Evolutionary conservation across 2,113 vertebrate species (phyloP).

Genomic region (Canis aureus): DNA sequence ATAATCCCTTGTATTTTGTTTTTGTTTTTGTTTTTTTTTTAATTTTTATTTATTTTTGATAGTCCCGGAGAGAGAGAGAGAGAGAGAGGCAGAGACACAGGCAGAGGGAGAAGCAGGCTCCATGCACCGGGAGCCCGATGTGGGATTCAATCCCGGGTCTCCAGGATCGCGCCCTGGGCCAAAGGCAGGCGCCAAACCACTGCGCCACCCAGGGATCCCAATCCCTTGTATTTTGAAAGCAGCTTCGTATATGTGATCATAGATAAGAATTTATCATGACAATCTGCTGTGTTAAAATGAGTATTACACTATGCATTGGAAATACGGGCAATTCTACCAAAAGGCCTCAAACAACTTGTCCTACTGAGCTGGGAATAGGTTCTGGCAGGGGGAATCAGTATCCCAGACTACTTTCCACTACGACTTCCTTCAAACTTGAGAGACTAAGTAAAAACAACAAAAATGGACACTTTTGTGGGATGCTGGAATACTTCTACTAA

Average conservation of each 20-base stretch:
- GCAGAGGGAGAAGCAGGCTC: too few species aligned
- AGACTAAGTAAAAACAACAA: not conserved
- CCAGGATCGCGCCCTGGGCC: too few species aligned
- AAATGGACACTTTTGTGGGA: not conserved
- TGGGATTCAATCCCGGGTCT: too few species aligned
- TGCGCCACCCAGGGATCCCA: too few species aligned
- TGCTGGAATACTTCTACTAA: constrained; percentile 13
- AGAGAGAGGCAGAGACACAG: too few species aligned
- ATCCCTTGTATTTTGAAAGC: not conserved
- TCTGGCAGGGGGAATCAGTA: not conserved
- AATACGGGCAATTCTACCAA: not conserved
- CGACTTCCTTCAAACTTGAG: not conserved
- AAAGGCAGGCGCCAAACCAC: too few species aligned
- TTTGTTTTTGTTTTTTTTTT: too few species aligned
- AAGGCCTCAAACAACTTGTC: not conserved
- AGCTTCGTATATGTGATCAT: not conserved
- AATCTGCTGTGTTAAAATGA: not conserved
- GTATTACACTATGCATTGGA: not conserved
- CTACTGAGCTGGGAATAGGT: not conserved
- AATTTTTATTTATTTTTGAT: too few species aligned
- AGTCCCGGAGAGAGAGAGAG: too few species aligned
- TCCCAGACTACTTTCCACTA: not conserved
- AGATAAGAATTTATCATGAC: not conserved
- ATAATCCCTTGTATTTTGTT: not conserved
- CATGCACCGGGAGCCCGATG: too few species aligned